Evolutionary conservation across 2,797 vertebrate species (phyloP), one percentile per base, ranked within the genome.

Genomic region (Gymnothorax javanicus): DNA sequence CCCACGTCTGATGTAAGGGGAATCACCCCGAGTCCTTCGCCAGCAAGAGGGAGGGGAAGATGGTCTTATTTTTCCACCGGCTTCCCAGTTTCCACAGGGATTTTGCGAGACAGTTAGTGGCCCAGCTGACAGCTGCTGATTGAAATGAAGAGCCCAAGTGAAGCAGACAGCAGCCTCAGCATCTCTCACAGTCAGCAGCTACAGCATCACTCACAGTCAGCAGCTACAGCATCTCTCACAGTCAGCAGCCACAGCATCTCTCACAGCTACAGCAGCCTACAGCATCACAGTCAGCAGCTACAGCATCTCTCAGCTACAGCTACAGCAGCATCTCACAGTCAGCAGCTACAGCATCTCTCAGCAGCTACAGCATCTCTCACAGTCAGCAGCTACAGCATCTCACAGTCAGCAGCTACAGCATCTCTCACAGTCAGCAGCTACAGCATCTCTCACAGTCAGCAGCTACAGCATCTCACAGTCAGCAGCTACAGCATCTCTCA

Each of bases 211-310:
- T 43, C 33, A 94, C 95, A 88, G 92, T 94, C 95, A 94, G 94
- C 94, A 95, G 95, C 95, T 95, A 96, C 95, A 96, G 94, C 94
- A 94, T 93, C 93, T 86, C 33, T 43, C 33, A 94, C 95, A 88
- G 92, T 94, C 95, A 94, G 94, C 94, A 95, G 95, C 95, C 95
- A 96, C 95, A 96, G 94, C 94, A 94, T 93, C 93, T 86, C 33
- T 43, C 33, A 94, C 95, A 88, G 92, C 93, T n/a, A n/a, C 95
- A 94, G 94, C 94, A 95, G 95, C 95, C 96, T n/a, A 96, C 95
- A 96, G 94, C 94, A 94, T 93, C 33, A 43, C 33, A 43, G 33
- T 43, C 33, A 43, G 33, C 33, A 43, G 33, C 33, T 43, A 43
- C 33, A 43, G 33, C 33, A 43, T 43, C 33, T 43, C 33, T 43